These are phyloP conservation scores for Gallinago solitaria DNA, from an alignment of 2,797 vertebrate species.

Conservation along the genomic window DNA sequence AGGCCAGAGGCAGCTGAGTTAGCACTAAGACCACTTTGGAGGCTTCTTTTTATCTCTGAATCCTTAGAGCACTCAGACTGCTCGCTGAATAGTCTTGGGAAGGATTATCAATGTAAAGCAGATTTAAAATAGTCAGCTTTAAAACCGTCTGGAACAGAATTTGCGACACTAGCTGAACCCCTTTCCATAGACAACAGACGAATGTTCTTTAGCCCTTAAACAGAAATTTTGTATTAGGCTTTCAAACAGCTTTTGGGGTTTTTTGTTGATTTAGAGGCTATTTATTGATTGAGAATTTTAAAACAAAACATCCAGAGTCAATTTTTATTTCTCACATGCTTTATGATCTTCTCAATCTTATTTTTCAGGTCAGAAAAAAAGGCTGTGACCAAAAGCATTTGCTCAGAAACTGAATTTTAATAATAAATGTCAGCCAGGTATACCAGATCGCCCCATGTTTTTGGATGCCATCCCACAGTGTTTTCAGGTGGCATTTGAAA, in stretches of 20 bases:
- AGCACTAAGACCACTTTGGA: neutral
- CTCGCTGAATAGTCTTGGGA: neutral
- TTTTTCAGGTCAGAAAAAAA: neutral
- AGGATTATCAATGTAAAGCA: neutral
- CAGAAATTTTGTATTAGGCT: neutral
- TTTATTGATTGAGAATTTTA: neutral
- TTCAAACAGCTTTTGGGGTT: neutral
- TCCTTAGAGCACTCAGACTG: neutral
- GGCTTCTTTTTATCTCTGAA: slow-evolving; percentile 1
- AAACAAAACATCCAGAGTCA: neutral
- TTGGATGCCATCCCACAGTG: neutral
- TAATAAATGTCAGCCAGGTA: neutral
- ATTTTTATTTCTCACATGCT: neutral
- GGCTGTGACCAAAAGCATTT: neutral
- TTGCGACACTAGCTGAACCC: neutral
- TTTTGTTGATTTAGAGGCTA: neutral
- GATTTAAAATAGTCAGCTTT: neutral
- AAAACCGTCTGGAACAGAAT: neutral
- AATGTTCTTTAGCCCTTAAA: neutral
- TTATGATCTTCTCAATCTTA: neutral
- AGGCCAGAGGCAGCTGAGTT: slow-evolving; percentile 17
- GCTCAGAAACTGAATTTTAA: neutral
- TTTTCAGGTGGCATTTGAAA: slow-evolving; percentile 28
- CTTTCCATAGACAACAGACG: neutral
- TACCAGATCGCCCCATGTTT: neutral